Conservation (phyloP, 2,113 vertebrate genomes). For the Tapirus terrestris region DNA sequence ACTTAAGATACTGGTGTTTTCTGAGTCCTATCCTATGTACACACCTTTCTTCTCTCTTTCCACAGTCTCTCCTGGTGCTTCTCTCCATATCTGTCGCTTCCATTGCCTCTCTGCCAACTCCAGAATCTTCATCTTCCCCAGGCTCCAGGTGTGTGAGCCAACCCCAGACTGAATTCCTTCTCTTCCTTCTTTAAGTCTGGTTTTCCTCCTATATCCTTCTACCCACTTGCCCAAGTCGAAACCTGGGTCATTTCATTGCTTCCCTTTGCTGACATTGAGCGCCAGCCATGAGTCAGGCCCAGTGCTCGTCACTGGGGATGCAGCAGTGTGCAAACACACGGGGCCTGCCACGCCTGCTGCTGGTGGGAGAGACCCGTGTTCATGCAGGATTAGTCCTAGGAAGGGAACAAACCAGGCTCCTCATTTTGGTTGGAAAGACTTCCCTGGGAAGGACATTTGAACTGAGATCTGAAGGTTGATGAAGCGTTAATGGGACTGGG, state of each 20-base stretch:
- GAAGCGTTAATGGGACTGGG: neutral
- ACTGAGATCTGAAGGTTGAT: neutral
- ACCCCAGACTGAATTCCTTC: neutral
- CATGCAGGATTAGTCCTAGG: neutral
- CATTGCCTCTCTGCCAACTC: neutral
- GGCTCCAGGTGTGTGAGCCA: neutral
- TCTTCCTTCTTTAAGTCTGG: neutral
- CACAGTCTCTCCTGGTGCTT: neutral
- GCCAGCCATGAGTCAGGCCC: neutral
- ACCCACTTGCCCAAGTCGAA: neutral
- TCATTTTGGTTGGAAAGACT: conserved; percentile 17
- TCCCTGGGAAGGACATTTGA: conserved; percentile 44
- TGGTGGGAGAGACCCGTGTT: neutral
- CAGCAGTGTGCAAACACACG: neutral
- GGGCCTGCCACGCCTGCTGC: neutral
- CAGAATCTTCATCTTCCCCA: neutral
- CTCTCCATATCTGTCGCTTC: neutral
- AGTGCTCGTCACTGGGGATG: neutral
- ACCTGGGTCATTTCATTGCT: neutral
- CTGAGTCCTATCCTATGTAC: neutral
- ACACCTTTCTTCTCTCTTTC: neutral
- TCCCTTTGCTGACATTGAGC: neutral
- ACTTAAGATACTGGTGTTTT: neutral
- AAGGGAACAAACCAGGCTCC: neutral
- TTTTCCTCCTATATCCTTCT: neutral